Evolutionary conservation across 2,888 invertebrate genomes (phyloP).

Genomic region (Eumerus sabulonum): DNA sequence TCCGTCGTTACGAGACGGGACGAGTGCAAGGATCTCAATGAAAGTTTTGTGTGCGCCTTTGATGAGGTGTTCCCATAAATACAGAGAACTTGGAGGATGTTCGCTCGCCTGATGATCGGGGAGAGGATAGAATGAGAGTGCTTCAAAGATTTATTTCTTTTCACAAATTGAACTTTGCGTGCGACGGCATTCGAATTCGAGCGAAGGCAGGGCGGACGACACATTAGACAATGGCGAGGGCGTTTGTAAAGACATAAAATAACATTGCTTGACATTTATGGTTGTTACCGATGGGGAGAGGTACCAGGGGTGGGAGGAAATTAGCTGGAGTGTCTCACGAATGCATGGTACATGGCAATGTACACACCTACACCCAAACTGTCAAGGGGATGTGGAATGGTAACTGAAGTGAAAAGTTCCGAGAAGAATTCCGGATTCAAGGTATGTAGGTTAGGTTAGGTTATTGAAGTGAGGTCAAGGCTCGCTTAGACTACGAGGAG

Average conservation of each 20-base stretch:
- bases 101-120: no score
- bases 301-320: constrained; percentile 15
- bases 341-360: constrained; percentile 50
- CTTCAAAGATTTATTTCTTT: constrained; percentile 72
- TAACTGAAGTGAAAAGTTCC: constrained; percentile 27
- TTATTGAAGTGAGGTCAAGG: no score
- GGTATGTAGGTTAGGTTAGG: no score
- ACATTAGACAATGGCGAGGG: constrained; percentile 66
- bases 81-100: constrained; percentile 66
- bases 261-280: constrained; percentile 73
- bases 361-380: constrained; percentile 57
- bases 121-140: constrained; percentile 38
- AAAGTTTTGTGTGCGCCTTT: constrained; percentile 66
- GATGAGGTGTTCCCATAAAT: constrained; percentile 75
- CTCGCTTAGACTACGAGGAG: no score
- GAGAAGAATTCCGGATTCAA: no score
- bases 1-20: no score
- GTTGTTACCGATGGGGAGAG: constrained; percentile 31
- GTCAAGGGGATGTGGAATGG: neutral
- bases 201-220: constrained; percentile 29
- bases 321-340: constrained; percentile 58
- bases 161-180: constrained; percentile 71
- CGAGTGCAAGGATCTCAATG: constrained; percentile 18
- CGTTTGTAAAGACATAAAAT: constrained; percentile 72
- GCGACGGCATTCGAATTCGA: constrained; percentile 39